Percentiles rank a stretch among this genome's conserved stretches.
Conservation (phyloP, 2,113 vertebrate species). For the Sciurus niger region DNA sequence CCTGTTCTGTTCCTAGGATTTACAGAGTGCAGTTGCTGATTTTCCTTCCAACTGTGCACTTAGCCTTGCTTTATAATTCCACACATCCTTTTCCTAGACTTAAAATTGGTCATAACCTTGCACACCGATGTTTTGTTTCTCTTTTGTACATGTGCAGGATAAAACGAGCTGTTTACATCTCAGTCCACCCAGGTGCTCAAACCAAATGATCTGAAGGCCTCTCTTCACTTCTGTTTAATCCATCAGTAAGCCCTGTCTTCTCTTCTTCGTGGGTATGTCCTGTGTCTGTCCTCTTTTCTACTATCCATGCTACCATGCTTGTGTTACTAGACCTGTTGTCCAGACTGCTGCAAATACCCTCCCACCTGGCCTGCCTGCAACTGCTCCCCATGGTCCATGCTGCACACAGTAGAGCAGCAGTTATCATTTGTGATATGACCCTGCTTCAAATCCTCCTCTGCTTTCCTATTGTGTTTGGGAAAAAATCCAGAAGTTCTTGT, state of each 20-base stretch:
- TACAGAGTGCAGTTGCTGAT: background rate
- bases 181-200: background rate
- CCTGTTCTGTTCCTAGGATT: background rate
- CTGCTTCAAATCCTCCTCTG: background rate
- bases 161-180: background rate
- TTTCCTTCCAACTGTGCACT: background rate
- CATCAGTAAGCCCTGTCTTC: background rate
- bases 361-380: background rate
- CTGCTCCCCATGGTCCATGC: rapidly evolving
- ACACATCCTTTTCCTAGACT: background rate
- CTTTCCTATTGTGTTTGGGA: background rate
- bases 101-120: background rate
- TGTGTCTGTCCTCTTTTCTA: background rate
- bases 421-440: background rate
- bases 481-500: background rate
- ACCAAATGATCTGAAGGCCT: background rate
- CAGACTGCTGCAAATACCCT: background rate
- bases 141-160: background rate
- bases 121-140: background rate
- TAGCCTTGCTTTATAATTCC: background rate
- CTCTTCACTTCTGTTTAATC: background rate
- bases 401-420: background rate
- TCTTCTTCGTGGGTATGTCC: background rate
- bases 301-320: background rate
- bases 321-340: background rate